phyloP scores from a whole-genome alignment of 2,113 vertebrate species.

The Sinosuthora webbiana region DNA sequence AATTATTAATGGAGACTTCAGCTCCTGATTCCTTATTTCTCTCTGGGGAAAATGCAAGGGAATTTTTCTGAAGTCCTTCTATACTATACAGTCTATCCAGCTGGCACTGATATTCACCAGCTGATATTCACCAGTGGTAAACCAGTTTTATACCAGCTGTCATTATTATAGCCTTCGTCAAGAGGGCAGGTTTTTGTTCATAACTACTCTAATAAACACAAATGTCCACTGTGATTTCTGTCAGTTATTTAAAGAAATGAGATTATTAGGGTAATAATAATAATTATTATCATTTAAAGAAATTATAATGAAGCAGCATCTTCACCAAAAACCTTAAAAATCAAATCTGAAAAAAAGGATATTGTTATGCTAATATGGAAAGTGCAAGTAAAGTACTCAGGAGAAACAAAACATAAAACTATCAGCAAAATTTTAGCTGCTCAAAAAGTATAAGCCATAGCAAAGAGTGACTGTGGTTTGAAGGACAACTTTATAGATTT shows the following conservation, averaged over 20 bases:
- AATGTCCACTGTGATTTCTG: neutral
- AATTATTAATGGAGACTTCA: neutral
- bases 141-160: neutral
- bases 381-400: neutral
- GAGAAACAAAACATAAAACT: neutral
- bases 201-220: neutral
- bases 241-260: neutral
- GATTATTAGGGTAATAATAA: too few relatives aligned
- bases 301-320: neutral
- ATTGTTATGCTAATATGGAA: neutral
- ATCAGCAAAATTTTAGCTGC: neutral
- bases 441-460: neutral
- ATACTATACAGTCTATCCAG: neutral
- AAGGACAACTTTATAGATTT: neutral
- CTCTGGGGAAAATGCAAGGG: neutral
- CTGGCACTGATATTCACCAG: neutral
- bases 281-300: neutral
- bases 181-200: neutral
- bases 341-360: neutral
- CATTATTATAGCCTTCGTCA: neutral
- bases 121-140: neutral
- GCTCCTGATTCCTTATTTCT: neutral
- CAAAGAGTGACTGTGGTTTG: neutral
- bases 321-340: neutral
- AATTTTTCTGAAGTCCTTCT: neutral